Conservation (phyloP, 2,888 invertebrate genomes). For the Alentia gelatinosa region DNA sequence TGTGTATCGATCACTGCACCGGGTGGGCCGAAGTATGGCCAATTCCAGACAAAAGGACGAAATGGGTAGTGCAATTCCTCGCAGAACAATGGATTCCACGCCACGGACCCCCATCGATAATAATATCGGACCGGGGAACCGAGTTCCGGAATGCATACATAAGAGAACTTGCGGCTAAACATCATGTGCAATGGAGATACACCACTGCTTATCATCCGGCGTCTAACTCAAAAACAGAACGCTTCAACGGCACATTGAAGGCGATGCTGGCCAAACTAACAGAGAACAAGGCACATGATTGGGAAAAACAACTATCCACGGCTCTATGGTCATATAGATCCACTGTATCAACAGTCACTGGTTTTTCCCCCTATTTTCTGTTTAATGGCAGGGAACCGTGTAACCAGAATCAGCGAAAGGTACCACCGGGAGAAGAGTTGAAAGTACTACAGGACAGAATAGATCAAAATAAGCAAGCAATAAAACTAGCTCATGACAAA, state of each 20-base stretch:
- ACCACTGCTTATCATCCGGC: slow-evolving; percentile 31
- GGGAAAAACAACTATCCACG: slow-evolving; percentile 8
- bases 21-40: neutral
- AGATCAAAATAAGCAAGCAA: too few relatives aligned
- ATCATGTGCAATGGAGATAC: neutral
- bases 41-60: neutral
- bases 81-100: slow-evolving; percentile 17
- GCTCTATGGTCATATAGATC: slow-evolving; percentile 27
- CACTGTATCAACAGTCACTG: neutral
- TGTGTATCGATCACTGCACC: slow-evolving; percentile 15
- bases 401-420: too few relatives aligned
- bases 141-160: neutral
- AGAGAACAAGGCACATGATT: neutral
- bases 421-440: too few relatives aligned
- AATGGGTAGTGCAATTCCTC: neutral
- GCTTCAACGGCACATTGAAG: slow-evolving; percentile 25
- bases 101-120: neutral
- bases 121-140: slow-evolving; percentile 3
- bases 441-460: too few relatives aligned
- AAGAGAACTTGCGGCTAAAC: neutral
- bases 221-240: slow-evolving; percentile 5
- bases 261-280: slow-evolving; percentile 33
- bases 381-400: slow-evolving; percentile 12
- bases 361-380: slow-evolving; percentile 26
- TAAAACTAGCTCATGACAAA: too few relatives aligned